These are phyloP conservation scores for Drosophila gunungcola DNA, from an alignment of 1,140 invertebrate genomes.

Conservation along the genomic window DNA sequence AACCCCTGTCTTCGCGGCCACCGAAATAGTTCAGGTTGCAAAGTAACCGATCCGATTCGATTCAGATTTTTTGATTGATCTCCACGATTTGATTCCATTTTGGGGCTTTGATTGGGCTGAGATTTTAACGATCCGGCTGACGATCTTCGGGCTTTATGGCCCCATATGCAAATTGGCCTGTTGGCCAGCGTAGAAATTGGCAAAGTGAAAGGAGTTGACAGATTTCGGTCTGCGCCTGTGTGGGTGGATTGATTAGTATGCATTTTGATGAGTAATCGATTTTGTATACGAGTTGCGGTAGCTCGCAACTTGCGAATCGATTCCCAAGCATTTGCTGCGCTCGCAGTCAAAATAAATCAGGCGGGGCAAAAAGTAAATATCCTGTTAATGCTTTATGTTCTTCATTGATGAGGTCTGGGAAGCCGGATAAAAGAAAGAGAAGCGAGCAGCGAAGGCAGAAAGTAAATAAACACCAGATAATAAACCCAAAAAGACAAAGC, in stretches of 20 bases:
- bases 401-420: constrained; percentile 44
- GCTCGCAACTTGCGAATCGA: constrained; percentile 43
- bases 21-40: constrained; percentile 31
- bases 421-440: constrained; percentile 1
- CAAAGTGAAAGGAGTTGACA: constrained; percentile 58
- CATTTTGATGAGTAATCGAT: constrained; percentile 62
- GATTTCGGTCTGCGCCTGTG: constrained; percentile 9
- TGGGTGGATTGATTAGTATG: constrained; percentile 66
- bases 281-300: constrained; percentile 15
- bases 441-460: constrained; percentile 39
- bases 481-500: constrained; percentile 38
- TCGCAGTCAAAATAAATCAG: constrained; percentile 76
- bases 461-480: constrained; percentile 73
- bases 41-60: constrained; percentile 40
- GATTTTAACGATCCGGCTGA: constrained; percentile 59
- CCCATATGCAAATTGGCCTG: constrained; percentile 62
- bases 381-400: constrained; percentile 51
- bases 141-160: constrained; percentile 51
- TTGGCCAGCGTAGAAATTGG: constrained; percentile 42
- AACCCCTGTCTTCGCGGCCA: not conserved
- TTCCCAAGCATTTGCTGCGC: constrained; percentile 62
- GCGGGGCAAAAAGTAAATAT: constrained; percentile 73
- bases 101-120: constrained; percentile 30
- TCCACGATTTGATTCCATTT: constrained; percentile 37
- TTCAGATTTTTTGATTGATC: constrained; percentile 52